Conservation (phyloP, 2,797 vertebrate genomes). For the Pseudocheirus occidentalis region DNA sequence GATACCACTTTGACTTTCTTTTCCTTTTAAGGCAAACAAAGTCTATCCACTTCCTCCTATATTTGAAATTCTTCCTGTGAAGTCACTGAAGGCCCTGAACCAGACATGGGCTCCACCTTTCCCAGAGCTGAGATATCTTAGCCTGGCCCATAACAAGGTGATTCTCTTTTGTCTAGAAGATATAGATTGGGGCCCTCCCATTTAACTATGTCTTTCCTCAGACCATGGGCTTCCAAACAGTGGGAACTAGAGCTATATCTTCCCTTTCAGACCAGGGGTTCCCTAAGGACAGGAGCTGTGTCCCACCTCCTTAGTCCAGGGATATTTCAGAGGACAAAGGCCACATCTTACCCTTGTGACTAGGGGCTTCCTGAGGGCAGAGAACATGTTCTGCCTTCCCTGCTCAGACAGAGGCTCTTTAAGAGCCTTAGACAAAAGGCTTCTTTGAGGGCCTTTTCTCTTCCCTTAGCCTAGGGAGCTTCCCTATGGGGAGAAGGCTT, state of each 20-base stretch:
- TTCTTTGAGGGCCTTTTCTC: not conserved
- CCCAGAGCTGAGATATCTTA: conserved; percentile 88
- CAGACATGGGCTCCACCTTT: conserved; percentile 82
- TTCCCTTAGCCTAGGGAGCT: not conserved
- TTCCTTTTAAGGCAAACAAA: conserved; percentile 64
- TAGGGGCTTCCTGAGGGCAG: not conserved
- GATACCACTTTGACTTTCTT: conserved; percentile 43
- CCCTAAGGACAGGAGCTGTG: not conserved
- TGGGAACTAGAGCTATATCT: not conserved
- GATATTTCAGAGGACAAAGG: not conserved
- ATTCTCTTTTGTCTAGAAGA: conserved; percentile 21
- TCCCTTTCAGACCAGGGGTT: not conserved
- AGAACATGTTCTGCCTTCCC: not conserved
- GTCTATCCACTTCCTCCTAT: conserved; percentile 56
- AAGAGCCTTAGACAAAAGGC: not conserved
- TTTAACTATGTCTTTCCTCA: conserved; percentile 20
- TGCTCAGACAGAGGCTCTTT: not conserved
- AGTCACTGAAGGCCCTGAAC: conserved; percentile 49
- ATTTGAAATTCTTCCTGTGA: conserved; percentile 65
- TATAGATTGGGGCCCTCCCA: not conserved
- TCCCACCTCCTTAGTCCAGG: not conserved
- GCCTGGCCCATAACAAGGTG: conserved; percentile 92
- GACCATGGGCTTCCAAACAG: not conserved
- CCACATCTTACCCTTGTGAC: not conserved
- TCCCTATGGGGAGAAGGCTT: not conserved